phyloP scores from a whole-genome alignment of 2,797 vertebrate species.

The Erpetoichthys calabaricus region DNA sequence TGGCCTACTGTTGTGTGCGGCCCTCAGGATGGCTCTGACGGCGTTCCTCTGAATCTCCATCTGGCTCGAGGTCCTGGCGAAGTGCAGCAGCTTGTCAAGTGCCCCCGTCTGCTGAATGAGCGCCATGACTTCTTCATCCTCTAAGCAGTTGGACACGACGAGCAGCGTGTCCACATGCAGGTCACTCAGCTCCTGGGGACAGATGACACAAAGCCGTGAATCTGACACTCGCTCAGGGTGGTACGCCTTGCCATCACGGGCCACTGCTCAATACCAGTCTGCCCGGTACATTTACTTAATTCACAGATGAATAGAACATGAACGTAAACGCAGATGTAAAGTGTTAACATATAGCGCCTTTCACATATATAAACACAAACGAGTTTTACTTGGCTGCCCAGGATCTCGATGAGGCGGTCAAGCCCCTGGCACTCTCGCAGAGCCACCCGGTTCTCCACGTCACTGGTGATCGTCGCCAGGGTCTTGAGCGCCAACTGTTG shows the following conservation, averaged over 20 bases:
- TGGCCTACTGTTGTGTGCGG: constrained; percentile 62
- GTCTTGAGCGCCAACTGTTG: constrained; percentile 68
- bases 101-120: constrained; percentile 52
- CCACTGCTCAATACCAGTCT: too few relatives aligned
- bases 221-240: too few relatives aligned
- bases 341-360: too few relatives aligned
- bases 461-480: constrained; percentile 53
- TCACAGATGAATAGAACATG: too few relatives aligned
- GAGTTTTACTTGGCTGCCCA: constrained; percentile 52
- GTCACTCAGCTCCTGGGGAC: constrained; percentile 59
- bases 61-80: constrained; percentile 42
- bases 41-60: constrained; percentile 62
- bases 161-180: constrained; percentile 63
- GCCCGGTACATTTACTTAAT: too few relatives aligned
- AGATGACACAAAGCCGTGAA: too few relatives aligned
- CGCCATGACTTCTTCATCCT: constrained; percentile 49
- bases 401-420: constrained; percentile 61
- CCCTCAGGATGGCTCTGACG: constrained; percentile 61
- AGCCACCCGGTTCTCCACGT: constrained; percentile 39
- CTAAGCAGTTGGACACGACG: constrained; percentile 67
- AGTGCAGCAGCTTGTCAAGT: constrained; percentile 59
- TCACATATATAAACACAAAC: too few relatives aligned
- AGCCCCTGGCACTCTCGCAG: constrained; percentile 64
- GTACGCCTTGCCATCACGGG: too few relatives aligned
- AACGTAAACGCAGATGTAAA: too few relatives aligned